phyloP scores from a whole-genome alignment of 2,113 vertebrate species.

The Equus quagga region DNA sequence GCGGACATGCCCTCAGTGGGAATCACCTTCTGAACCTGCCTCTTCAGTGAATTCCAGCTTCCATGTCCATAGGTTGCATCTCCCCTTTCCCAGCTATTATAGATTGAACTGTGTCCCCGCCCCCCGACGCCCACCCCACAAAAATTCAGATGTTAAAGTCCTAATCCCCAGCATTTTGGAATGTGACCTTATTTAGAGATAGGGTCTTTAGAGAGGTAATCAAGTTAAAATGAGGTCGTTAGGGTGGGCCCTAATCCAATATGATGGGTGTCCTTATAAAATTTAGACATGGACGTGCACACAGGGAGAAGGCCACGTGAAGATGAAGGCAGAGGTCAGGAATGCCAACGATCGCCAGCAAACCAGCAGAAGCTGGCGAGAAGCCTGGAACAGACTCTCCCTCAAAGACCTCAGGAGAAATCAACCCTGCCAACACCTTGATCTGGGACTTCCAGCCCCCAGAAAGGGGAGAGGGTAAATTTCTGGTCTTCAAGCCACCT shows the following conservation, averaged over 20 bases:
- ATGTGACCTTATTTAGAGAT: not conserved
- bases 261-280: fast-evolving
- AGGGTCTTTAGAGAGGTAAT: not conserved
- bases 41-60: too few species aligned
- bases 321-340: not conserved
- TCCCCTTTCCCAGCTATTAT: not conserved
- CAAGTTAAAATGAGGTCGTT: not conserved
- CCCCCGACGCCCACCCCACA: too few species aligned
- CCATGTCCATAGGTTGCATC: fast-evolving
- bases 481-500: fast-evolving
- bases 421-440: not conserved
- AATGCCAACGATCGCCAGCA: fast-evolving
- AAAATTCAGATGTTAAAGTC: not conserved
- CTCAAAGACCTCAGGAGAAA: not conserved
- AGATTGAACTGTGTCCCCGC: fast-evolving
- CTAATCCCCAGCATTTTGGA: not conserved
- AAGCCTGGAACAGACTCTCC: fast-evolving
- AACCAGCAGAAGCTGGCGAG: not conserved
- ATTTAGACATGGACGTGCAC: not conserved
- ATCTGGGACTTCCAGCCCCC: not conserved
- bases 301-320: fast-evolving
- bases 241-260: not conserved
- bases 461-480: fast-evolving
- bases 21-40: not conserved
- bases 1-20: fast-evolving